Evolutionary conservation across 2,113 vertebrate genomes (phyloP), one percentile per base, ranked within the genome.

Genomic region (Mugil cephalus): DNA sequence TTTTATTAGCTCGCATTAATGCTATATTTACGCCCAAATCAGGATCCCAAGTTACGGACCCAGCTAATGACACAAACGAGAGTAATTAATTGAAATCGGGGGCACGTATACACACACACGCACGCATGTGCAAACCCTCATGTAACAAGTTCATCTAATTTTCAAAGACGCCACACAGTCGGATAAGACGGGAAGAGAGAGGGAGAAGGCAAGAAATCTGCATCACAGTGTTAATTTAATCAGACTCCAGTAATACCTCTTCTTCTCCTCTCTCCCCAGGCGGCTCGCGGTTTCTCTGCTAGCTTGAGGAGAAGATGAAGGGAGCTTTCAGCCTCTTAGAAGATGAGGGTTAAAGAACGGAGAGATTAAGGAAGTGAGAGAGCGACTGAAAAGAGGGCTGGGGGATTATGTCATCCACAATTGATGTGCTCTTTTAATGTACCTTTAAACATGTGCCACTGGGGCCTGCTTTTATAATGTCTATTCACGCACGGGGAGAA

Each of bases 361-460:
- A 91, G 88, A 93, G 90, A 93, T 93, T 93, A 93, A 91, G 90
- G 85, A 90, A 88, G 88, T 88, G 88, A 88, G 89, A 87, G 84
- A 83, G 90, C 8, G 80, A 79, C 73, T 88, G 87, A 91, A 91
- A 92, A 85, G 87, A 87, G 84, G 78, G 77, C 79, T 48, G 86
- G 75, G n/a, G 90, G 92, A 93, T 93, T 92, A 92, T 93, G 89
- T 93, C 92, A 92, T 91, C 86, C 79, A 77, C 86, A 91, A 91
- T 88, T 93, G 90, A 92, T 92, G 89, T 88, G 82, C 86, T 91
- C 87, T 88, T 88, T 91, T 92, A 91, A 93, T 93, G 88, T 92
- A 89, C 86, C 89, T 90, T 90, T 92, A 90, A 90, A 92, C 87
- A 90, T 87, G 88, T 90, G 85, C 87, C 87, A 84, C 88, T 72